Conservation (phyloP, 2,797 vertebrate species). For the Phataginus tetradactyla region DNA sequence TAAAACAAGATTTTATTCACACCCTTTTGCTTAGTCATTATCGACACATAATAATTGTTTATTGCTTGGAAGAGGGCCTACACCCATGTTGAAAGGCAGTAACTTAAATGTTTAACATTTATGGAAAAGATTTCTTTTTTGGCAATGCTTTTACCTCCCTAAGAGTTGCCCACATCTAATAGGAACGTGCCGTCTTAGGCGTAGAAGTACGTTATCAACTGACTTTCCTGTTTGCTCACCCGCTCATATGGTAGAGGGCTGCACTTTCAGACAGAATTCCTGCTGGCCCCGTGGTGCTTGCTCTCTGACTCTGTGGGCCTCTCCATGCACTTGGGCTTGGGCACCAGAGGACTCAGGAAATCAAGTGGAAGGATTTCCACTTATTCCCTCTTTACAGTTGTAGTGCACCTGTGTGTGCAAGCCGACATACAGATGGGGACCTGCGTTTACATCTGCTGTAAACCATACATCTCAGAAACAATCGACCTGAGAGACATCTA, state of each 20-base stretch:
- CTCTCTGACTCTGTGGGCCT: not conserved
- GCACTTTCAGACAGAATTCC: rapidly evolving
- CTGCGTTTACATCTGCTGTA: not conserved
- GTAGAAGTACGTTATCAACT: not conserved
- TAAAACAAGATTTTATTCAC: not conserved
- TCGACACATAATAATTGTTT: not conserved
- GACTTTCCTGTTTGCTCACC: not conserved
- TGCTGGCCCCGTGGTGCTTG: not conserved
- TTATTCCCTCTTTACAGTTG: not conserved
- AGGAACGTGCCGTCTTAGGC: not conserved
- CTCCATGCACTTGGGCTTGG: not conserved
- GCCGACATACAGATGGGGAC: not conserved
- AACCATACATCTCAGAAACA: not conserved
- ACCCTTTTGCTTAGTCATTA: not conserved
- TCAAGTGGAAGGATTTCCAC: too few relatives aligned
- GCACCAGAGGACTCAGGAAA: not conserved
- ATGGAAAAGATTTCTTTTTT: not conserved
- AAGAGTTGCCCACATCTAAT: not conserved
- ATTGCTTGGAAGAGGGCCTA: not conserved
- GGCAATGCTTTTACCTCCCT: not conserved
- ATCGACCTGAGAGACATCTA: not conserved
- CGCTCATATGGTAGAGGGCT: not conserved
- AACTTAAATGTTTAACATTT: not conserved
- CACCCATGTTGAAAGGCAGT: not conserved
- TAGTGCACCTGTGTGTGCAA: not conserved